These are phyloP conservation scores for Euschistus heros DNA, from an alignment of 1,140 invertebrate species.

Conservation along the genomic window DNA sequence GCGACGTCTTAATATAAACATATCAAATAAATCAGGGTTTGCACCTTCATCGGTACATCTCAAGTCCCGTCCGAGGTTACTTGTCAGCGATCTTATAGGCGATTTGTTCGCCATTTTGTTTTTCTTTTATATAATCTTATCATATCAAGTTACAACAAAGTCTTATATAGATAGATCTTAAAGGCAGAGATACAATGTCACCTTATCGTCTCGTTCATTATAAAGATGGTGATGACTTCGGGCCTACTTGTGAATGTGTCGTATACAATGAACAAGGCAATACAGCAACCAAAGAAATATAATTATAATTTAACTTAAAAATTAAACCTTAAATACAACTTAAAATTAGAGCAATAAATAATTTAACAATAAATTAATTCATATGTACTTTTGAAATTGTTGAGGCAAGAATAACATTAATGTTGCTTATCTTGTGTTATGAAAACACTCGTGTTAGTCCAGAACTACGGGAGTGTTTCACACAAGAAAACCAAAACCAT, in stretches of 20 bases:
- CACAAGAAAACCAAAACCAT: no score
- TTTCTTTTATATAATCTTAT: not conserved
- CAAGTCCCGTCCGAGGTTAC: no score
- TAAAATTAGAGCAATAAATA: no score
- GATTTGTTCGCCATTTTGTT: not conserved
- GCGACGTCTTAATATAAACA: not conserved
- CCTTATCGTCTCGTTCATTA: not conserved
- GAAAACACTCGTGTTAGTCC: no score
- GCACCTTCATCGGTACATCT: no score
- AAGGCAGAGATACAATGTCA: not conserved
- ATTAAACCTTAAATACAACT: not conserved
- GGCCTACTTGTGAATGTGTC: constrained; percentile 12
- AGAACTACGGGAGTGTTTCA: no score
- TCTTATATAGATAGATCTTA: not conserved
- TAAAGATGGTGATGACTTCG: constrained; percentile 1
- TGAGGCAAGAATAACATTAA: no score
- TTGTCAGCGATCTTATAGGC: constrained; percentile 8
- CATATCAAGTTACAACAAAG: constrained; percentile 7
- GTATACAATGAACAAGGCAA: constrained; percentile 5
- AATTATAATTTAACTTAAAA: not conserved
- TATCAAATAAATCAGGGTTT: not conserved
- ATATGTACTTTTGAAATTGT: no score
- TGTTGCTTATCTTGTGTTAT: no score
- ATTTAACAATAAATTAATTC: no score
- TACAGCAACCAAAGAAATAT: not conserved